phyloP scores from a whole-genome alignment of 1,140 invertebrate genomes.

The Teleopsis dalmanni region DNA sequence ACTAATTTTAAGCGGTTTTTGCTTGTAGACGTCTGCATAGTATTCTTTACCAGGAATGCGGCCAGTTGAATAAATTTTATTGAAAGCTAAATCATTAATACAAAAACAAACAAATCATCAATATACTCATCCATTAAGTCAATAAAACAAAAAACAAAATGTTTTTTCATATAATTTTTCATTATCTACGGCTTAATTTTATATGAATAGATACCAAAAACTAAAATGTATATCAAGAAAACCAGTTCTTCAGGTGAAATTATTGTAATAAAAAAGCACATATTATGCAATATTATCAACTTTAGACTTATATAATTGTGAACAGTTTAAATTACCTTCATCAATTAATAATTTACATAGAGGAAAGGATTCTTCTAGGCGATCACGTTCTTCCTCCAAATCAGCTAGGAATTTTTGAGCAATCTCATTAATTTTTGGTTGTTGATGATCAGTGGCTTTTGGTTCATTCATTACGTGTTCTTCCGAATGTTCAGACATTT shows the following conservation, averaged over 20 bases:
- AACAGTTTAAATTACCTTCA: neutral
- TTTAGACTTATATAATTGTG: neutral
- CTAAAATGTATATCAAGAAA: too few species aligned
- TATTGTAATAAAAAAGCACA: too few species aligned
- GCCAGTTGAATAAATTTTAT: constrained; percentile 34
- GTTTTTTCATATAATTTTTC: too few species aligned
- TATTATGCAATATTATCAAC: neutral
- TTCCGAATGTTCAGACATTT: too few species aligned
- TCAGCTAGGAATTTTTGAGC: constrained; percentile 5
- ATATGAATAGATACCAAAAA: too few species aligned
- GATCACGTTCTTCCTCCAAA: constrained; percentile 1
- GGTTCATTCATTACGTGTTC: too few species aligned
- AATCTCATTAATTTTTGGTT: neutral
- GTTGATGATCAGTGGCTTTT: too few species aligned
- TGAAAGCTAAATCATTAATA: constrained; percentile 6
- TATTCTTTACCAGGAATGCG: constrained; percentile 53
- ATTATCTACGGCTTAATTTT: too few species aligned
- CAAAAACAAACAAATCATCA: too few species aligned
- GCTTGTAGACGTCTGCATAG: constrained; percentile 77
- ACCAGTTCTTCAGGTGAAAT: too few species aligned
- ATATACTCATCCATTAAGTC: too few species aligned
- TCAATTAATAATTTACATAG: neutral
- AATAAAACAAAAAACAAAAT: too few species aligned
- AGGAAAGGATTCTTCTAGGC: neutral
- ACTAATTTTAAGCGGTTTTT: constrained; percentile 73